Conservation (phyloP, 2,888 invertebrate genomes). For the Eristalinus aeneus region DNA sequence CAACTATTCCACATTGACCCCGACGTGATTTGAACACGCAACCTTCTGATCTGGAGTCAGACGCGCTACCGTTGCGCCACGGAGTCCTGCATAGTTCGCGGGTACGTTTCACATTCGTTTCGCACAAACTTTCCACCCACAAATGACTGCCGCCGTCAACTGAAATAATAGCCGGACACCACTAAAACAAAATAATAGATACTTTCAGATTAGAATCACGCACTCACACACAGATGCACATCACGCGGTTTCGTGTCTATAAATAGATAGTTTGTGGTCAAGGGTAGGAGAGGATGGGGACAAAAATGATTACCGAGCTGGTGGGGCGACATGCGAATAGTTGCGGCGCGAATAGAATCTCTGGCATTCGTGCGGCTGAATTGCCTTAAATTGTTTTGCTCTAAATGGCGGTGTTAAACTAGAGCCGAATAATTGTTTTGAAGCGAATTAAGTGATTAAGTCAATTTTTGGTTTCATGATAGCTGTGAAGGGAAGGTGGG, state of each 20-base stretch:
- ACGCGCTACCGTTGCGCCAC: constrained; percentile 77
- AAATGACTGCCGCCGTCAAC: background rate
- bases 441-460: background rate
- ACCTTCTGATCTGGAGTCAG: constrained; percentile 76
- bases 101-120: background rate
- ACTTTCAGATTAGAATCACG: background rate
- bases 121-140: background rate
- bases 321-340: background rate
- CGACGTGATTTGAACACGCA: constrained; percentile 77
- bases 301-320: background rate
- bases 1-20: constrained; percentile 65
- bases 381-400: background rate
- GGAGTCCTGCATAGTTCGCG: constrained; percentile 69
- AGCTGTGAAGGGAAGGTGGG: background rate
- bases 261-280: background rate
- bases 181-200: background rate
- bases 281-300: background rate
- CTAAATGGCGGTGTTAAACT: background rate
- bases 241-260: background rate
- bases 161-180: background rate
- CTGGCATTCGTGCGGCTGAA: background rate
- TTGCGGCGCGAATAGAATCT: background rate
- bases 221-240: background rate
- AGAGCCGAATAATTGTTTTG: constrained; percentile 13
- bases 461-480: background rate